Percentiles rank a stretch among this genome's conserved stretches.
Conservation (phyloP, 2,797 vertebrate genomes). For the Meriones psammophilus region DNA sequence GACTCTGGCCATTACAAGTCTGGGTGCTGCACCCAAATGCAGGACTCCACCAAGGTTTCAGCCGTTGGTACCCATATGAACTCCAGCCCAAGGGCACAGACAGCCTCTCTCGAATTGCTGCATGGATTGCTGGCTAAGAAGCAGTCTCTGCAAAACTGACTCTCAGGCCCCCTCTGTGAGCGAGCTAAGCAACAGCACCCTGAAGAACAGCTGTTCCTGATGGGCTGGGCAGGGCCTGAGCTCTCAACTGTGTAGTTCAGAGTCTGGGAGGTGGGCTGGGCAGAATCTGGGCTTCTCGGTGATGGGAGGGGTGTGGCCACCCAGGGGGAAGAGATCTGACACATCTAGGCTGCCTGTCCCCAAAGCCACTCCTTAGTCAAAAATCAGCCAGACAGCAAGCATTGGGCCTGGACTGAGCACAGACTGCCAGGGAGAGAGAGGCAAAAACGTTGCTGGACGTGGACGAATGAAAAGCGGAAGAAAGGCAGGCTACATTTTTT, state of each 20-base stretch:
- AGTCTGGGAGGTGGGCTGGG: fast-evolving
- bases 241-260: background rate
- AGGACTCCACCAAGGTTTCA: background rate
- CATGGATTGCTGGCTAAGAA: background rate
- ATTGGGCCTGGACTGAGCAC: background rate
- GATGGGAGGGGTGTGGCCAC: background rate
- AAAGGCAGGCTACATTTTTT: background rate
- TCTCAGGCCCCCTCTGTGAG: conserved; percentile 84
- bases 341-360: background rate
- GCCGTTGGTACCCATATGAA: background rate
- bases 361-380: background rate
- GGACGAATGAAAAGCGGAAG: background rate
- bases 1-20: background rate
- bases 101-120: background rate
- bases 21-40: background rate
- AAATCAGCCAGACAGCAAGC: background rate
- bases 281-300: background rate
- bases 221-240: conserved; percentile 8
- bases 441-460: background rate
- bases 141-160: conserved; percentile 42
- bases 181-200: conserved; percentile 49
- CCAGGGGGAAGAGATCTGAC: background rate
- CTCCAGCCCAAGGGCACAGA: conserved; percentile 11
- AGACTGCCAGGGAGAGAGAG: background rate
- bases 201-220: background rate